Conservation (phyloP, 2,888 invertebrate genomes). For the Lapara coniferarum region DNA sequence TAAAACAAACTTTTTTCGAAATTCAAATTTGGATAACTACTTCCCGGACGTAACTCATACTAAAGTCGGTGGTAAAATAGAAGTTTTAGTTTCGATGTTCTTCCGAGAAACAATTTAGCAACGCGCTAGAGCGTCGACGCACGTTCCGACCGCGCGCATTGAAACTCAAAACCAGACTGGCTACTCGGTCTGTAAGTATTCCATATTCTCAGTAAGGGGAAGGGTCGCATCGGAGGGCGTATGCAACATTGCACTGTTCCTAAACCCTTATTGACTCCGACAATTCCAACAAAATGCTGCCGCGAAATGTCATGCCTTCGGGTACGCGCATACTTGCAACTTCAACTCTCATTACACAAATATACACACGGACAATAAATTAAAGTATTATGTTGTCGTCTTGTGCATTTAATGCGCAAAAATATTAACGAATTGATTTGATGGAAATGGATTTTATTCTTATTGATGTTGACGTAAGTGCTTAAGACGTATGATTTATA, state of each 20-base stretch:
- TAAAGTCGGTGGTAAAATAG: slow-evolving; percentile 42
- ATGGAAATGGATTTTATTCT: slow-evolving; percentile 26
- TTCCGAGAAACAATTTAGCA: slow-evolving; percentile 56
- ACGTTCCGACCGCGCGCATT: slow-evolving; percentile 74
- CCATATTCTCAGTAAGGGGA: slow-evolving; percentile 81
- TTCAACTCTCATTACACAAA: slow-evolving; percentile 40
- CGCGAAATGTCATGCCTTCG: slow-evolving; percentile 46
- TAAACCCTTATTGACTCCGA: slow-evolving; percentile 16
- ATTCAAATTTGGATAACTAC: slow-evolving; percentile 49
- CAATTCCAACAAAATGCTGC: slow-evolving; percentile 39
- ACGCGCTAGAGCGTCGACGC: slow-evolving; percentile 45
- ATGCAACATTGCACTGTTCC: slow-evolving; percentile 54
- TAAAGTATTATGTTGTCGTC: slow-evolving; percentile 56
- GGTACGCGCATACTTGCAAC: slow-evolving; percentile 46
- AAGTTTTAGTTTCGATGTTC: slow-evolving; percentile 31
- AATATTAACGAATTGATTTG: slow-evolving; percentile 51
- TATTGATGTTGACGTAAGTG: slow-evolving; percentile 13
- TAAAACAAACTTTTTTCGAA: slow-evolving; percentile 39
- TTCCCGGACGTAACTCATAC: slow-evolving; percentile 54
- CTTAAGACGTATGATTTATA: slow-evolving; percentile 23
- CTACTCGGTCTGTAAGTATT: slow-evolving; percentile 79
- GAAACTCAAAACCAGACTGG: slow-evolving; percentile 81
- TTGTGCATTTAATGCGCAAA: slow-evolving; percentile 63
- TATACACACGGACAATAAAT: slow-evolving; percentile 61
- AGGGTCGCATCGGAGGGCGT: slow-evolving; percentile 80